Conservation (phyloP, 1,140 invertebrate species). For the Procambarus virginalis region DNA sequence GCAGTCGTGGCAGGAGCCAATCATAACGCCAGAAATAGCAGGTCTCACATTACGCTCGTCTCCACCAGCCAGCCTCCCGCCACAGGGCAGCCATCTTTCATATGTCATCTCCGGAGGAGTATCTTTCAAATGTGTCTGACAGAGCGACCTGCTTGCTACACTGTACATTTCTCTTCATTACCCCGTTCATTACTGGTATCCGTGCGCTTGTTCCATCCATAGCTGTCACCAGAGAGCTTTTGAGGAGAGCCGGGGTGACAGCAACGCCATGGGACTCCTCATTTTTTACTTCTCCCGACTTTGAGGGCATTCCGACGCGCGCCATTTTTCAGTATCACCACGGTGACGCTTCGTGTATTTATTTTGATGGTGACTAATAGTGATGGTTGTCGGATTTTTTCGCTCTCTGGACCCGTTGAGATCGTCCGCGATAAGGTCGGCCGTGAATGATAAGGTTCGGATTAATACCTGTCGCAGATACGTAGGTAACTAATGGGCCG, state of each 20-base stretch:
- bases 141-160: constrained; percentile 38
- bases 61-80: constrained; percentile 10
- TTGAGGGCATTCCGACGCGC: constrained; percentile 23
- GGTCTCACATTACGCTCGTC: constrained; percentile 8
- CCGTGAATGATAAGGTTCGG: constrained; percentile 19
- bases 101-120: constrained; percentile 15
- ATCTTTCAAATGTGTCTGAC: constrained; percentile 44
- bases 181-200: constrained; percentile 45
- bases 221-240: constrained; percentile 26
- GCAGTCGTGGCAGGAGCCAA: background rate
- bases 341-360: constrained; percentile 44
- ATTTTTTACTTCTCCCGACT: constrained; percentile 21
- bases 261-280: background rate
- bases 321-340: constrained; percentile 47
- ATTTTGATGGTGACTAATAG: constrained; percentile 36
- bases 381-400: constrained; percentile 21
- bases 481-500: constrained; percentile 27
- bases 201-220: constrained; percentile 38
- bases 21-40: constrained; percentile 17
- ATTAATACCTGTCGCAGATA: constrained; percentile 30
- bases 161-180: constrained; percentile 52
- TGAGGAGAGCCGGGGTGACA: background rate
- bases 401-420: background rate
- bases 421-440: constrained; percentile 21
- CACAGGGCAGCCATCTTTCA: constrained; percentile 27